Base-by-base conservation (phyloP, 2,888 invertebrate genomes). In the Apotomis capreana region DNA sequence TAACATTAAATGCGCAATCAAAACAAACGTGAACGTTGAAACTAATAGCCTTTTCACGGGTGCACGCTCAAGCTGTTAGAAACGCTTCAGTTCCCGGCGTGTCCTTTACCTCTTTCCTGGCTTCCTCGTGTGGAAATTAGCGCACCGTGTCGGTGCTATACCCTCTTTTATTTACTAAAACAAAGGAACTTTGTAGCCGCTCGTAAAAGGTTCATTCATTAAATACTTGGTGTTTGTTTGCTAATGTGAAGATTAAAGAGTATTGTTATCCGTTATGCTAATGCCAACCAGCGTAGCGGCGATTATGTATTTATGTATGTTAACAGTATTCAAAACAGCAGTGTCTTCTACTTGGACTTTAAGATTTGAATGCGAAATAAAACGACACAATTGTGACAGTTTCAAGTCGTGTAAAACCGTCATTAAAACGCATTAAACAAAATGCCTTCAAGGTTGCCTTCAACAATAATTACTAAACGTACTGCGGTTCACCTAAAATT, bases 21-120 rank as follows among this genome's bases (percentile, higher is more conserved):
- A 79, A 81, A 78, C 80, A 80, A 77, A 80, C 78, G 76, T 79
- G 49, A 81, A 80, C 77, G 78, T 80, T 80, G 81, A 80, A 82
- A 78, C 78, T 78, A 78, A 76, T 83, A 85, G 80, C 87, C 89
- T 92, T 90, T 91, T 85, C 80, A 83, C 84, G 84, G 86, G 81
- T 86, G 83, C 84, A 83, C 83, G 88, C 86, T 83, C 84, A 81
- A 83, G 79, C 83, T 82, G 86, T 84, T 87, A 78, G 90, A 83
- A 90, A 91, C 91, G 93, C 88, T 92, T 90, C 88, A 89, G 83
- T 88, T 90, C 86, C 81, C 79, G 75, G 82, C 79, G 85, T 87
- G 91, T 90, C 91, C 92, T 92, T 91, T 89, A 85, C 87, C 86
- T 88, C 86, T 86, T 86, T 87, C 85, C 84, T 78, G 79, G 78